Evolutionary conservation across 2,113 vertebrate species (phyloP).

Genomic region (Gracilinanus agilis): DNA sequence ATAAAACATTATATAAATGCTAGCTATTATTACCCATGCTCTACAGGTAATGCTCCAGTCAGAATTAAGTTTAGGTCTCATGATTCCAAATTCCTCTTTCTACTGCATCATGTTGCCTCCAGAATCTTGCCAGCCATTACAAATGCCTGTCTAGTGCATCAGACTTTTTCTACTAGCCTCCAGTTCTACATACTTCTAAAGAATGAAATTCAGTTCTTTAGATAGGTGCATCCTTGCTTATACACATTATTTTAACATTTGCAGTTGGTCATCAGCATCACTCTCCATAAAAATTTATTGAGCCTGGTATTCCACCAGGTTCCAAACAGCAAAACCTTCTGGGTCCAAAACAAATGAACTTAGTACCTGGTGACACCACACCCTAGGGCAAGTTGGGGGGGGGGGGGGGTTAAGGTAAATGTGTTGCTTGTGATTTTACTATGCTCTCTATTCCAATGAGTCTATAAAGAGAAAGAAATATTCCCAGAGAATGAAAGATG

Average conservation of each 20-base stretch:
- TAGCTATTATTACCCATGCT: not conserved
- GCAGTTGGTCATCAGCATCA: not conserved
- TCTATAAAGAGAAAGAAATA: not conserved
- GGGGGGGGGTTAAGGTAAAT: not conserved
- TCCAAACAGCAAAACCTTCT: not conserved
- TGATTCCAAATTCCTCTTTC: not conserved
- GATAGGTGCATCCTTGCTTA: not conserved
- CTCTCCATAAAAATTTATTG: slow-evolving; percentile 9
- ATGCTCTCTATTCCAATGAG: not conserved
- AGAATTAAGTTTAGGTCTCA: not conserved
- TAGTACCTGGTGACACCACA: not conserved
- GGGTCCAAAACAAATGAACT: not conserved
- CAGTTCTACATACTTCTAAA: not conserved
- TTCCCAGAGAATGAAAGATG: not conserved
- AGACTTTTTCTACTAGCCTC: not conserved
- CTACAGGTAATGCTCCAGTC: not conserved
- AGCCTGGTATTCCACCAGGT: not conserved
- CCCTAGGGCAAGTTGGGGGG: not conserved
- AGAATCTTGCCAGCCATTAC: not conserved
- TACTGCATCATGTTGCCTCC: not conserved
- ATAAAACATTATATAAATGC: not conserved
- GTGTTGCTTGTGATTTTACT: not conserved
- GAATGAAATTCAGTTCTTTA: not conserved
- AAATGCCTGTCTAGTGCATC: not conserved
- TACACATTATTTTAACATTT: not conserved